Base-by-base conservation (phyloP, 1,140 invertebrate species). In the Pectinophora gossypiella region DNA sequence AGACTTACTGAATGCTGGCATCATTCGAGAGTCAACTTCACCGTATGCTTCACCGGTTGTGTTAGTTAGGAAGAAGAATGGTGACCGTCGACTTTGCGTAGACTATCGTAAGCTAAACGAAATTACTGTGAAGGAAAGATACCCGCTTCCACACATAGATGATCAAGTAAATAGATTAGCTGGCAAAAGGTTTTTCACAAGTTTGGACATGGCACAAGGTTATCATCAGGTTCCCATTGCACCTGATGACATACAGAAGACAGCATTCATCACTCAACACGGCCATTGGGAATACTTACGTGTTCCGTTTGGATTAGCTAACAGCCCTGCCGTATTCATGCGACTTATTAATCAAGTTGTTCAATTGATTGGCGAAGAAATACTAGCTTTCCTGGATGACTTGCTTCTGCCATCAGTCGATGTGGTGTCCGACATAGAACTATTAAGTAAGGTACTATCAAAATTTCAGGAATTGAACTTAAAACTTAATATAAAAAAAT, bases 51-150 rank as follows among this genome's bases (percentile, higher is more conserved):
- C 20, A 6, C 45, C 45, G 19, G 48, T 61, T 1, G 58, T 68
- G 0, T 27, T 68, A 18, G 67, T 61, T 1, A 63, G 50, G 9
- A 66, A 61, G 21, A 64, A 65, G 19, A 59, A 60, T 19, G 61
- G 61, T 0, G 58, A 61, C 7, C 19, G 20, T 32, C 46, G 67
- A 13, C 20, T 68, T 5, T 62, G 59, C 20, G 66, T 78, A 0
- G 77, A 77, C n/a, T n/a, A n/a, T n/a, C n/a, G n/a, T n/a, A n/a
- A n/a, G n/a, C n/a, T n/a, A n/a, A n/a, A n/a, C n/a, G 47, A 63
- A 2, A 58, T 72, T 0, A 74, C 71, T 2, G 48, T 77, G 4
- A 67, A 69, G 18, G 72, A 79, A 32, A 18, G 52, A 9, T 72
- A 56, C 27, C 61, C 64, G 19, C 21, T 61, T 18, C 57, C 51